Evolutionary conservation across 2,888 invertebrate genomes (phyloP), one percentile per base, ranked within the genome.

Genomic region (Sesia bembeciformis): DNA sequence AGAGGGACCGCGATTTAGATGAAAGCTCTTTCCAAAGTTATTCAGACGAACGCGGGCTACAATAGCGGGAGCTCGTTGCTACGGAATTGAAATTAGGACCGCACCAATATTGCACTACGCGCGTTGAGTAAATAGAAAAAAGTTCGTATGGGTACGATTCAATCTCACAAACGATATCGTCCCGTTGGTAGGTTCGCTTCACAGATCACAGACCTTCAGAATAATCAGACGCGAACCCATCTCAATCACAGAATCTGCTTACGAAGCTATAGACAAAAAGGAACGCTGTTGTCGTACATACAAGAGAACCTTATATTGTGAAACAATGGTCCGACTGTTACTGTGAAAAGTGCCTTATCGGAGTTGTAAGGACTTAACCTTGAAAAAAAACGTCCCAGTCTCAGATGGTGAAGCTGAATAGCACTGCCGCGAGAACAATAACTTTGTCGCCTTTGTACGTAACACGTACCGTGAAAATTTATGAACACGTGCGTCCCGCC

Each of bases 41-140:
- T 78, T 75, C 75, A 71, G 67, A 72, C 70, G 55, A 70, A 70
- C 68, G 66, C 68, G 62, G 60, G 61, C 64, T 70, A 78, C 78
- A 78, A 81, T 77, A 75, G 72, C 60, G n/a, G 63, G 61, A 63
- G 68, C 74, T 76, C 78, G 81, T 83, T 79, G 70, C 70, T 67
- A 62, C 74, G 68, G 74, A 85, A 85, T 84, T 81, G 83, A 84
- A 84, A 84, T 85, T 79, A 78, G 76, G 72, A 64, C 64, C 64
- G 68, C 77, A 72, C 60, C 54, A 71, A 74, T 63, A 73, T 74
- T 67, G 67, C 70, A 67, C 64, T 71, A 66, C 72, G 64, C 60
- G 61, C 38, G 8, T 50, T 39, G 68, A 62, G 68, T 70, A 80
- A 81, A 83, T 74, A 78, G 76, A 80, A 81, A 39, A 70, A 80